Evolutionary conservation across 2,797 vertebrate genomes (phyloP).

Genomic region (Poecilia picta): DNA sequence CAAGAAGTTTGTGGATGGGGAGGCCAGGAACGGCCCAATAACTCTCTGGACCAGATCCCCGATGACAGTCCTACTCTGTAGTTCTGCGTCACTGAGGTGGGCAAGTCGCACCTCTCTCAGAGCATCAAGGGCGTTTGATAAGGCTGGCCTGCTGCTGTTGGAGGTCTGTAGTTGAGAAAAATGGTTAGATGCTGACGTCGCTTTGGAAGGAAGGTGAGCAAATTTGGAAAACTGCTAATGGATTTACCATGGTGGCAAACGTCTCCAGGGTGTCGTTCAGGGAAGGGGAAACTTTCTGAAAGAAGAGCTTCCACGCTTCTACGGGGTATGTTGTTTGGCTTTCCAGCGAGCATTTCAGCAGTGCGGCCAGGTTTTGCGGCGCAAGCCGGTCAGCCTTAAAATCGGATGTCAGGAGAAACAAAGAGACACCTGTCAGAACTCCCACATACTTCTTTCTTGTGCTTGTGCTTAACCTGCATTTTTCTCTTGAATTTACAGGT

Average conservation of each 20-base stretch:
- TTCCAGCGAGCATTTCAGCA: constrained; percentile 27
- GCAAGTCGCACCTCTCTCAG: constrained; percentile 51
- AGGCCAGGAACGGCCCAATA: constrained; percentile 21
- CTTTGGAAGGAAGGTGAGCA: neutral
- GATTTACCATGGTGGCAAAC: constrained; percentile 45
- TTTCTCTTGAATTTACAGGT: neutral
- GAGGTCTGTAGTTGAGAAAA: constrained; percentile 21
- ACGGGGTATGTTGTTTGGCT: constrained; percentile 23
- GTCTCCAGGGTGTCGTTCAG: constrained; percentile 46
- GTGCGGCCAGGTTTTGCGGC: neutral
- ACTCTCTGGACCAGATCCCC: too few species aligned
- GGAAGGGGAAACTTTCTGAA: too few species aligned
- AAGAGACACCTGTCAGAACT: neutral
- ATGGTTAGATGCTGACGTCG: neutral
- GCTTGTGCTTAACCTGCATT: too few species aligned
- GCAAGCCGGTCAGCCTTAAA: neutral
- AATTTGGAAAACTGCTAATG: neutral
- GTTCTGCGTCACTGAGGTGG: constrained; percentile 9
- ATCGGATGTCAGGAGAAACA: neutral
- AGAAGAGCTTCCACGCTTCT: neutral
- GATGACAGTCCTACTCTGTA: too few species aligned
- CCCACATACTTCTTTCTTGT: too few species aligned
- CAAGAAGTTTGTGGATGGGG: constrained; percentile 21
- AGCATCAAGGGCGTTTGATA: constrained; percentile 14
- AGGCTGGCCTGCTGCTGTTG: constrained; percentile 13